Evolutionary conservation across 2,888 invertebrate species (phyloP), one percentile per base, ranked within the genome.

Genomic region (Spatulosminthurus flaviceps): DNA sequence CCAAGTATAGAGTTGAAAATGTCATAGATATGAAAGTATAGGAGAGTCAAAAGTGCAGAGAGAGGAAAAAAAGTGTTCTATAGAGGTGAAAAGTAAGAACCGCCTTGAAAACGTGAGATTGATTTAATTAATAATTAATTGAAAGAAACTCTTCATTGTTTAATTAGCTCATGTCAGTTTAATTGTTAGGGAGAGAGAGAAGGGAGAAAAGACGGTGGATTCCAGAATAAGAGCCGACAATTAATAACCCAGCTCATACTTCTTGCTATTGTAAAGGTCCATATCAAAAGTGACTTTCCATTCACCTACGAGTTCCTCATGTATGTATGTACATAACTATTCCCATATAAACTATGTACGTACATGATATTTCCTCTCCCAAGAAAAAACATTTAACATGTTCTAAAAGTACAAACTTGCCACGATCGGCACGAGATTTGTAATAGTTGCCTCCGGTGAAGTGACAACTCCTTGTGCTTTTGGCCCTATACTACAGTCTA

Each of bases 121-220:
- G 72, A 79, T 79, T 79, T 66, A 73, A 79, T 79, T 79, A 79
- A 73, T 72, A 26, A 66, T 61, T 51, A 77, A 51, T 42, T 51
- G 69, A 67, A 77, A 73, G 42, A 78, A 79, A 73, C 67, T 73
- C 67, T 61, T 79, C 42, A 73, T 73, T 79, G 64, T 74, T 79
- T 79, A 79, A 79, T 79, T 79, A 79, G 72, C n/a, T 72, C 67
- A 66, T 73, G 78, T 79, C 78, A 79, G 66, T 73, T 73, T 79
- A 73, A 79, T 79, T 79, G 64, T 66, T 42, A 69, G 13, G n/a
- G 21, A 60, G 51, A 60, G 28, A 16, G 26, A n/a, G n/a, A n/a
- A n/a, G n/a, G n/a, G n/a, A n/a, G n/a, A n/a, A 64, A 19, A 64
- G 64, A 64, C 22, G 22, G 41, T 29, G 66, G 41, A 41, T 67